Evolutionary conservation across 1,140 invertebrate genomes (phyloP).

Genomic region (Eriosoma lanigerum): DNA sequence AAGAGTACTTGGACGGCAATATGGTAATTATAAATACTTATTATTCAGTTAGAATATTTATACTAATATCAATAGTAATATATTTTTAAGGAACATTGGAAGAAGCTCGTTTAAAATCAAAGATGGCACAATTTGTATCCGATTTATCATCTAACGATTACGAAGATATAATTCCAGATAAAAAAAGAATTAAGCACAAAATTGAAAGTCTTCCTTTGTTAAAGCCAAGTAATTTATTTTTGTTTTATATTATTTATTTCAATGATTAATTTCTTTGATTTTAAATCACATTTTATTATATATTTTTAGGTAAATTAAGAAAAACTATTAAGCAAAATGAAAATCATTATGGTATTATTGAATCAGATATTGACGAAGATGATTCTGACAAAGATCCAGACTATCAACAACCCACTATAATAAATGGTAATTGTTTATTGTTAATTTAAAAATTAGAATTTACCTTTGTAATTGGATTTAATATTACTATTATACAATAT

Average conservation of each 20-base stretch:
- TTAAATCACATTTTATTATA: neutral
- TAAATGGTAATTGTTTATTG: neutral
- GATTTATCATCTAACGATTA: neutral
- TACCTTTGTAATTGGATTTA: too few relatives aligned
- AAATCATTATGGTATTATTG: too few relatives aligned
- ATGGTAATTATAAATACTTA: neutral
- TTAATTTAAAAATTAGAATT: too few relatives aligned
- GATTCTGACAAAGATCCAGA: neutral
- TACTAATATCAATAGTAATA: neutral
- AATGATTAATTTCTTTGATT: too few relatives aligned
- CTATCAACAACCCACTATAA: neutral
- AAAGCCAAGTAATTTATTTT: slow-evolving; percentile 6
- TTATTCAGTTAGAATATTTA: neutral
- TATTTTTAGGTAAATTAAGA: neutral
- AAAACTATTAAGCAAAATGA: neutral
- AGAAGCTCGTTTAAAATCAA: neutral
- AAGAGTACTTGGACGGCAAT: neutral
- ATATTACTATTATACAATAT: too few relatives aligned
- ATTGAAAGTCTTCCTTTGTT: neutral
- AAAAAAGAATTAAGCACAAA: too few relatives aligned
- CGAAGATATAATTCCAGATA: neutral
- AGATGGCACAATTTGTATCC: neutral
- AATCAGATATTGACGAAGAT: neutral
- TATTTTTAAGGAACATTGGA: neutral
- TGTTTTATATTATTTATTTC: too few relatives aligned